Base-by-base conservation (phyloP, 2,888 invertebrate genomes). In the Cartodere bifasciata region DNA sequence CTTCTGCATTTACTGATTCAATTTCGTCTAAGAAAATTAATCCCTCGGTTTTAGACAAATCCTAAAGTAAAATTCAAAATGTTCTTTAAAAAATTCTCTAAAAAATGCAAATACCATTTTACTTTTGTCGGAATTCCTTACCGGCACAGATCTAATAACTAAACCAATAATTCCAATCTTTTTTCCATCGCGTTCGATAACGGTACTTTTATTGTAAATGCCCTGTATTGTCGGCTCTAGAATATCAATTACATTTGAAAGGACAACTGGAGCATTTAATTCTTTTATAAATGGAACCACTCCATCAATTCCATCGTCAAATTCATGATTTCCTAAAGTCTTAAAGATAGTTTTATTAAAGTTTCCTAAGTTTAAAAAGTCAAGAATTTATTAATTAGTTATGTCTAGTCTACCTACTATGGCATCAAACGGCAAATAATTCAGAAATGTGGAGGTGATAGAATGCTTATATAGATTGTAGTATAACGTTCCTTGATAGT, bases 271-370 rank as follows among this genome's bases (percentile, higher is more conserved):
- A 1, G 78, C 67, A 2, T 72, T 61, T 5, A 81, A 49, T 1
- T 56, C 57, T 43, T 72, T 54, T 22, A 88, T 50, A 53, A 82
- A 86, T 0, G 81, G 81, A 1, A 76, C 66, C 0, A 85, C 56
- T 0, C 82, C 85, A 5, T 60, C 70, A 2, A 86, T 62, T 2
- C 71, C 74, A 45, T 80, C 70, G 51, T 88, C 88, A 47, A 90
- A 88, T 54, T 88, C 88, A 47, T 90, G 87, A 55, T 87, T 87
- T 1, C 87, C 88, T 5, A 87, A 53, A 0, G 81, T 79, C 85
- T 87, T 50, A 10, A 41, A 52, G 34, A 34, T 31, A 14, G 6
- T 6, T 5, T 6, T 13, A 12, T 13, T 13, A 7, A 20, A 7
- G 20, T 9, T 20, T 20, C 6, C 20, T 20, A 20, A 20, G n/a